Evolutionary conservation across 2,888 invertebrate genomes (phyloP).

Genomic region (Polylopha cassiicola): DNA sequence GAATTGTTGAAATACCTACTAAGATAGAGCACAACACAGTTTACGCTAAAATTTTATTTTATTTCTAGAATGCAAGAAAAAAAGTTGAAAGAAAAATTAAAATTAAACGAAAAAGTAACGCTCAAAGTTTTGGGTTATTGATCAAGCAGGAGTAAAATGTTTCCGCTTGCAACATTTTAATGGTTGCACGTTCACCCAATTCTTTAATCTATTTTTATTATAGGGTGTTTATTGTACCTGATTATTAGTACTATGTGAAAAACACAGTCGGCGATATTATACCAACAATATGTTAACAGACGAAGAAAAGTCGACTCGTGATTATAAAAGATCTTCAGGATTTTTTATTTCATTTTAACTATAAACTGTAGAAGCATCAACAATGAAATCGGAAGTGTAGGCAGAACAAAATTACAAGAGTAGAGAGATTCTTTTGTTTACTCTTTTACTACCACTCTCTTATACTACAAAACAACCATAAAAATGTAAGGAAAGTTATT

Average conservation of each 20-base stretch:
- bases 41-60: too few species aligned
- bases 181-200: constrained; percentile 14
- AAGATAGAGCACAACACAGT: too few species aligned
- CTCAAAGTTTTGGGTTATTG: constrained; percentile 51
- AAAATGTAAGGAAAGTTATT: background rate
- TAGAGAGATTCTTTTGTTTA: background rate
- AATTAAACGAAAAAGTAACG: constrained; percentile 37
- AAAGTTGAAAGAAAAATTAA: constrained; percentile 18
- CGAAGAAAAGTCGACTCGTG: too few species aligned
- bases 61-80: too few species aligned
- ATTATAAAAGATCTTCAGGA: too few species aligned
- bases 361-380: constrained; percentile 3
- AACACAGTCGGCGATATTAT: too few species aligned
- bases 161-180: constrained; percentile 25
- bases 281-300: too few species aligned
- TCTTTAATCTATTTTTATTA: constrained; percentile 9
- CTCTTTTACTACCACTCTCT: background rate
- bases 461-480: too few species aligned
- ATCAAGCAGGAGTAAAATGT: constrained; percentile 36
- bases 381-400: constrained; percentile 1
- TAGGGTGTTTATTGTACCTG: too few species aligned
- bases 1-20: too few species aligned
- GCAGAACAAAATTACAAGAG: constrained; percentile 2
- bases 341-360: constrained; percentile 3
- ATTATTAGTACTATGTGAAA: too few species aligned